These are phyloP conservation scores for Acanthisitta chloris DNA, from an alignment of 2,113 vertebrate species.

Conservation along the genomic window DNA sequence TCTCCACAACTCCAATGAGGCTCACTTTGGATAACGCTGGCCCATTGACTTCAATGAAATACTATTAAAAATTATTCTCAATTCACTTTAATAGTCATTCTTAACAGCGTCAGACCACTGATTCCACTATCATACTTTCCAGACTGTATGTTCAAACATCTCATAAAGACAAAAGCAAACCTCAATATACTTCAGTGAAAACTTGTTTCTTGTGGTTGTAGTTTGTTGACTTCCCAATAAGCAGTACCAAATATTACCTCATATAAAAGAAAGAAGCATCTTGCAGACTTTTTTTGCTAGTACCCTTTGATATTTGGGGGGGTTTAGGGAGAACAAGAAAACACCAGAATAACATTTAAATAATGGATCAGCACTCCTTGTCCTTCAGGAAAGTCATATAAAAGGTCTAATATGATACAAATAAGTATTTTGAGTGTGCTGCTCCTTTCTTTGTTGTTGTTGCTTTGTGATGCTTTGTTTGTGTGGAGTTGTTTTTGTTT, in stretches of 20 bases:
- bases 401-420: background rate
- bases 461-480: background rate
- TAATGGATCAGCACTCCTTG: background rate
- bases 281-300: background rate
- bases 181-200: background rate
- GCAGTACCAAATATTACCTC: background rate
- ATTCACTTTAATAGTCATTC: background rate
- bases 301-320: background rate
- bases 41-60: conserved; percentile 28
- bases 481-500: background rate
- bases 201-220: background rate
- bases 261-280: background rate
- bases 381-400: background rate
- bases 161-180: background rate
- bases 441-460: no score
- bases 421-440: background rate
- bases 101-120: background rate
- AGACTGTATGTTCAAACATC: background rate
- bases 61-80: background rate
- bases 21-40: background rate
- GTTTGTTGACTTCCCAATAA: background rate
- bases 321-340: background rate
- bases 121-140: background rate
- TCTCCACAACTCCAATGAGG: background rate
- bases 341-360: background rate